A percentile compares a stretch with the other conserved stretches of the same genome.
These are phyloP conservation scores for Ptychoptera albimana DNA, from an alignment of 2,888 invertebrate species.

Conservation along the genomic window DNA sequence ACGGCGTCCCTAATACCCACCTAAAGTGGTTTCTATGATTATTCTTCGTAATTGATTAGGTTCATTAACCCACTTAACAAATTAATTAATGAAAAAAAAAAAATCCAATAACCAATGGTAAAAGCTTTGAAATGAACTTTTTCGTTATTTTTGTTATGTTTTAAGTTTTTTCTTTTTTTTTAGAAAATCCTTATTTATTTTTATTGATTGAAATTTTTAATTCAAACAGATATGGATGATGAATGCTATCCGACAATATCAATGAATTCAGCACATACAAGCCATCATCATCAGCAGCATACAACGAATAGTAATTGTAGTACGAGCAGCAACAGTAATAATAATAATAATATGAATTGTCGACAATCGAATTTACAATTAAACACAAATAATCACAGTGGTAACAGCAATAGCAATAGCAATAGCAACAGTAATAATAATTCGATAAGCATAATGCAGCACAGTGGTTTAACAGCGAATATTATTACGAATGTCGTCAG, in stretches of 20 bases:
- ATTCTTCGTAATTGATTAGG: no score
- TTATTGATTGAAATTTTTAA: conserved; percentile 3
- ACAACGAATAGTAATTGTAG: background rate
- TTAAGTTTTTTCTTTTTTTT: no score
- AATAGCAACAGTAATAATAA: conserved; percentile 5
- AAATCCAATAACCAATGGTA: background rate
- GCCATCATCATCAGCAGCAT: background rate
- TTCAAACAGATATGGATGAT: conserved; percentile 82
- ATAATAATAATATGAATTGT: conserved; percentile 3
- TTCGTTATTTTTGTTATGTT: background rate
- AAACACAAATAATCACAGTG: background rate
- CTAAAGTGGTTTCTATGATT: no score
- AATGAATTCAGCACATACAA: conserved; percentile 36
- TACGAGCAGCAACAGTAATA: conserved; percentile 8
- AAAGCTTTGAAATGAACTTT: no score
- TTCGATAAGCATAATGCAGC: background rate
- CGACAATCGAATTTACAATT: background rate
- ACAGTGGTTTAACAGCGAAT: background rate
- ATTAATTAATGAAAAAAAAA: no score
- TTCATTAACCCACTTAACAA: background rate
- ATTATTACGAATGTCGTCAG: background rate
- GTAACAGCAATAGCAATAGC: no score
- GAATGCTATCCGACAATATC: conserved; percentile 75
- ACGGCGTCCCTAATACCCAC: no score
- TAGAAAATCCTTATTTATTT: background rate